Percentiles rank a stretch among this genome's conserved stretches.
These are phyloP conservation scores for Torymus tubicola DNA, from an alignment of 2,888 invertebrate genomes.

Conservation along the genomic window DNA sequence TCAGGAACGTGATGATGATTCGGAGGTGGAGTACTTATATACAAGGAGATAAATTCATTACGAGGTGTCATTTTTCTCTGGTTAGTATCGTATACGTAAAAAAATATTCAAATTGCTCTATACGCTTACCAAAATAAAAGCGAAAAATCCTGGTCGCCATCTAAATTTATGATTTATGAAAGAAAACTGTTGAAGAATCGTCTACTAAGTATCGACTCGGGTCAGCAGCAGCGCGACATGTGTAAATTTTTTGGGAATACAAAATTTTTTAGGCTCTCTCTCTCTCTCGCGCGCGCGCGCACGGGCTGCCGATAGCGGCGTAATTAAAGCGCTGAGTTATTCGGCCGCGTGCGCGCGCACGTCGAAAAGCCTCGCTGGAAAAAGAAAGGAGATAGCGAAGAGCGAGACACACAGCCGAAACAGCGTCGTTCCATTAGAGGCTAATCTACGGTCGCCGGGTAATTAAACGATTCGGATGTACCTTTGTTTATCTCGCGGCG, in stretches of 20 bases:
- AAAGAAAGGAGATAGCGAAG: conserved; percentile 53
- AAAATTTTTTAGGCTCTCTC: conserved; percentile 59
- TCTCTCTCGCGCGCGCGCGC: not conserved
- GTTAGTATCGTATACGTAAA: too few species aligned
- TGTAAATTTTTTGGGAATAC: conserved; percentile 51
- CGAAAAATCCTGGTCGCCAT: too few species aligned
- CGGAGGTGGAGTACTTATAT: too few species aligned
- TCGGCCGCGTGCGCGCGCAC: not conserved
- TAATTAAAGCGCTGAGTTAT: conserved; percentile 55
- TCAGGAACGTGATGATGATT: too few species aligned
- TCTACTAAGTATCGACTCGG: too few species aligned
- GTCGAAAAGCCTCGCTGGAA: not conserved
- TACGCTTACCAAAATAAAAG: too few species aligned
- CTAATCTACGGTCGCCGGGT: conserved; percentile 69
- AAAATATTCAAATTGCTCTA: too few species aligned
- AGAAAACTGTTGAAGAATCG: not conserved
- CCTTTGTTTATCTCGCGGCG: conserved; percentile 68
- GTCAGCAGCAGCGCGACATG: conserved; percentile 33
- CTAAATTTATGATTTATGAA: conserved; percentile 25
- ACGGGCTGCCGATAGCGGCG: conserved; percentile 54
- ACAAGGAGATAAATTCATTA: too few species aligned
- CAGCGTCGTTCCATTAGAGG: conserved; percentile 73
- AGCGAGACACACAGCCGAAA: conserved; percentile 62
- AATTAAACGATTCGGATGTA: conserved; percentile 74
- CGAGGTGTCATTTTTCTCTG: too few species aligned